Percentiles rank a stretch among this genome's conserved stretches.
Evolutionary conservation across 2,113 vertebrate species (phyloP).

Genomic region (Halichoerus grypus): DNA sequence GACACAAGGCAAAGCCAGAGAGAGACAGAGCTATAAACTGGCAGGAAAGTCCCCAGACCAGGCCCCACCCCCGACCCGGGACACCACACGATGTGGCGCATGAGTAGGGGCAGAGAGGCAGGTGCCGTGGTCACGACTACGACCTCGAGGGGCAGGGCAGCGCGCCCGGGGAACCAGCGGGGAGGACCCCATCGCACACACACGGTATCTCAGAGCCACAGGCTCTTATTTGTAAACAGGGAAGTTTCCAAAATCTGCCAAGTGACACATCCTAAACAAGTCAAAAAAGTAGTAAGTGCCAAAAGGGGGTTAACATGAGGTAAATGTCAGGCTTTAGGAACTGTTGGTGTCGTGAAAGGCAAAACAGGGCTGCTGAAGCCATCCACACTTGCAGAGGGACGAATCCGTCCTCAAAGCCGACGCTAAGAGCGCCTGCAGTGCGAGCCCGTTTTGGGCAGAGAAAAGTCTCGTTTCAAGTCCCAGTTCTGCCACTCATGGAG

Average conservation of each 20-base stretch:
- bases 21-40: neutral
- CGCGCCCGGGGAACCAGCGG: accelerated
- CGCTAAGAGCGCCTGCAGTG: no score
- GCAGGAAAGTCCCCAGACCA: no score
- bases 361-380: neutral
- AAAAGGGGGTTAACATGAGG: neutral
- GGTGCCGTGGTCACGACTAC: accelerated
- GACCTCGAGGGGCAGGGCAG: neutral
- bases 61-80: neutral
- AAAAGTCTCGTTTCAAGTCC: neutral
- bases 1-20: constrained; percentile 59
- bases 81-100: neutral
- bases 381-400: accelerated
- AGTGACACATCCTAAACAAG: neutral
- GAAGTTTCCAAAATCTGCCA: neutral
- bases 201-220: neutral
- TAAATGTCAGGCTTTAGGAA: neutral
- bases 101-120: neutral
- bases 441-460: accelerated
- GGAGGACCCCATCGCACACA: no score
- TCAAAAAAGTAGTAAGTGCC: neutral
- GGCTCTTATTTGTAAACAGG: neutral
- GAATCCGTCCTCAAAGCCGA: neutral
- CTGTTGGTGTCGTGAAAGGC: no score
- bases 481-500: neutral